These are phyloP conservation scores for Aepyceros melampus DNA, from an alignment of 2,113 vertebrate genomes.

Conservation along the genomic window DNA sequence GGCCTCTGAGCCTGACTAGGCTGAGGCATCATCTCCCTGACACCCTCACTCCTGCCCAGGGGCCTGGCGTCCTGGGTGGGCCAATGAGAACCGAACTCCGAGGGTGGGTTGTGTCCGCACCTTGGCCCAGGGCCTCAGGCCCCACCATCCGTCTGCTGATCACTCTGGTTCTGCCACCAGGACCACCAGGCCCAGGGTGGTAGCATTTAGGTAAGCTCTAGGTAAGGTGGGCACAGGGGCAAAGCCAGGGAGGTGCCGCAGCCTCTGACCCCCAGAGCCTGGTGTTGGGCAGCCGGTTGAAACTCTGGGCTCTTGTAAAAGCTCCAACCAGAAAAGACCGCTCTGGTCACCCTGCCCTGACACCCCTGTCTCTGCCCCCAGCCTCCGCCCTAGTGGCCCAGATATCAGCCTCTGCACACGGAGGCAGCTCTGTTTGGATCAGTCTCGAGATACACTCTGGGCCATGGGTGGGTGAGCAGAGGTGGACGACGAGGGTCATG, in stretches of 20 bases:
- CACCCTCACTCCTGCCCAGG: neutral
- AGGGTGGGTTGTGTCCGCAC: too few relatives aligned
- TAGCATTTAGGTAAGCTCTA: neutral
- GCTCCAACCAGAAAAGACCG: neutral
- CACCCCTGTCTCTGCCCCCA: accelerated
- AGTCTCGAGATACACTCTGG: too few relatives aligned
- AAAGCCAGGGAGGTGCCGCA: neutral
- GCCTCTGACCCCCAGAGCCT: neutral
- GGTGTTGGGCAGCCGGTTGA: accelerated
- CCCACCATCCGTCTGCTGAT: neutral
- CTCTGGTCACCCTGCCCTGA: neutral
- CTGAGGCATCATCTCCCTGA: accelerated
- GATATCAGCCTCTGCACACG: neutral
- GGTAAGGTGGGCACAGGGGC: accelerated
- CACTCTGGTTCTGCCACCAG: neutral
- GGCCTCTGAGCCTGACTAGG: neutral
- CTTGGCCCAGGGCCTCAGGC: neutral
- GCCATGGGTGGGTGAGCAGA: neutral
- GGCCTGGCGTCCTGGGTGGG: neutral
- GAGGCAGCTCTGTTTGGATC: accelerated
- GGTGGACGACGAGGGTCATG: accelerated
- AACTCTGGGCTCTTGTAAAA: neutral
- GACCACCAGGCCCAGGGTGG: neutral
- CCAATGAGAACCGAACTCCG: accelerated
- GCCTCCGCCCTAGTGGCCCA: accelerated